phyloP scores from a whole-genome alignment of 2,888 invertebrate species.

The Cyaniris semiargus region DNA sequence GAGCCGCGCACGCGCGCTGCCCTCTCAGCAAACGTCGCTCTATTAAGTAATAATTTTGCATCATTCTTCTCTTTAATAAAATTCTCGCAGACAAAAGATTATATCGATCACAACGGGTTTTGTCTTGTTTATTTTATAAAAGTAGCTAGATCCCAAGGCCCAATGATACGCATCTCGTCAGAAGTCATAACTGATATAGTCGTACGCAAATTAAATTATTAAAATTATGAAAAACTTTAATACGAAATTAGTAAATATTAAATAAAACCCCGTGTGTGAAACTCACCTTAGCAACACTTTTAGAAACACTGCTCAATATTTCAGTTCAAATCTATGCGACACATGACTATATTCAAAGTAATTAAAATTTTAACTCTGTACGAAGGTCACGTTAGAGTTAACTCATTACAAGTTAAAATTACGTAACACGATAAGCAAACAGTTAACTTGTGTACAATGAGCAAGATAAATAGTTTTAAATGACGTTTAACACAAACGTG shows the following conservation, averaged over 20 bases:
- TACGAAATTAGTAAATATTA: not conserved
- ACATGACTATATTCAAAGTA: not conserved
- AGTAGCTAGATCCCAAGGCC: not conserved
- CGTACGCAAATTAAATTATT: not conserved
- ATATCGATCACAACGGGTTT: not conserved
- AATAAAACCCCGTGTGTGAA: not conserved
- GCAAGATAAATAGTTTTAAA: slow-evolving; percentile 8
- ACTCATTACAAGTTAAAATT: slow-evolving; percentile 5
- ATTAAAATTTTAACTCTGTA: not conserved
- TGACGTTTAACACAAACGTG: not conserved
- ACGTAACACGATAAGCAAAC: slow-evolving; percentile 11
- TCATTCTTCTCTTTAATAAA: slow-evolving; percentile 6
- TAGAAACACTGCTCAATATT: not conserved
- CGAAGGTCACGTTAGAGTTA: not conserved
- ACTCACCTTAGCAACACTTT: not conserved
- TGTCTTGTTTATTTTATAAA: not conserved
- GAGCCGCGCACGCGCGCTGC: slow-evolving; percentile 66
- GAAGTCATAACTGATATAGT: not conserved
- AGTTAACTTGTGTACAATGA: slow-evolving; percentile 19
- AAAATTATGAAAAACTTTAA: not conserved
- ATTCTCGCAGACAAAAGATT: slow-evolving; percentile 12
- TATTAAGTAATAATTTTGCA: slow-evolving; percentile 12
- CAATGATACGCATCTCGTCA: not conserved
- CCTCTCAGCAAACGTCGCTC: slow-evolving; percentile 37
- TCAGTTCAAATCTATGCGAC: not conserved